A percentile compares a stretch with the other conserved stretches of the same genome.
Conservation (phyloP, 2,113 vertebrate species). For the Mionectes macconnelli region DNA sequence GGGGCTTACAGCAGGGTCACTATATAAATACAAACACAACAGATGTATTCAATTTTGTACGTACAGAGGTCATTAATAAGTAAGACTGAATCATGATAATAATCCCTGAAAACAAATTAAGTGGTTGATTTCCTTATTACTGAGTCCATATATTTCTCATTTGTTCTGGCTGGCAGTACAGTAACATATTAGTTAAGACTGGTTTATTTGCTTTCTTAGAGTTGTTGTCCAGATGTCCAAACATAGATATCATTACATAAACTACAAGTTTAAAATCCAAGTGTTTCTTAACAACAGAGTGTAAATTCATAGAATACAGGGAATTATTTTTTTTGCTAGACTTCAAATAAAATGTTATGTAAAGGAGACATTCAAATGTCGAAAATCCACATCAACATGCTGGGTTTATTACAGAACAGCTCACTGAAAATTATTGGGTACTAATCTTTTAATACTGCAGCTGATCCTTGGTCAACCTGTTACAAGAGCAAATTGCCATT, state of each 20-base stretch:
- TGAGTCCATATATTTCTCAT: background rate
- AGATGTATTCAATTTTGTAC: background rate
- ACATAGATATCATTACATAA: background rate
- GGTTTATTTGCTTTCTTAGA: background rate
- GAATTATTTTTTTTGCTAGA: background rate
- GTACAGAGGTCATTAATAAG: background rate
- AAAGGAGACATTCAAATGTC: background rate
- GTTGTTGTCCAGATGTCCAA: background rate
- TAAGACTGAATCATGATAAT: background rate
- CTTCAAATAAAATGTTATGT: background rate
- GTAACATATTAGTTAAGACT: background rate
- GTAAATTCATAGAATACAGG: background rate
- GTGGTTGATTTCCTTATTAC: background rate
- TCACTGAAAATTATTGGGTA: constrained; percentile 26
- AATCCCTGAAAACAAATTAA: constrained; percentile 9
- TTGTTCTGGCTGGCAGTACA: background rate
- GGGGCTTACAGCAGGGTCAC: background rate
- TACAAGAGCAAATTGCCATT: constrained; percentile 51
- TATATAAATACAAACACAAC: background rate
- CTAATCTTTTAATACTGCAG: constrained; percentile 55
- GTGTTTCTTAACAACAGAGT: background rate
- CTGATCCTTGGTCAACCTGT: constrained; percentile 53
- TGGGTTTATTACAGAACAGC: constrained; percentile 1
- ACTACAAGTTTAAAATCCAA: background rate
- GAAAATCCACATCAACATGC: background rate